Evolutionary conservation across 2,888 invertebrate genomes (phyloP).

Genomic region (Orchesella flavescens): DNA sequence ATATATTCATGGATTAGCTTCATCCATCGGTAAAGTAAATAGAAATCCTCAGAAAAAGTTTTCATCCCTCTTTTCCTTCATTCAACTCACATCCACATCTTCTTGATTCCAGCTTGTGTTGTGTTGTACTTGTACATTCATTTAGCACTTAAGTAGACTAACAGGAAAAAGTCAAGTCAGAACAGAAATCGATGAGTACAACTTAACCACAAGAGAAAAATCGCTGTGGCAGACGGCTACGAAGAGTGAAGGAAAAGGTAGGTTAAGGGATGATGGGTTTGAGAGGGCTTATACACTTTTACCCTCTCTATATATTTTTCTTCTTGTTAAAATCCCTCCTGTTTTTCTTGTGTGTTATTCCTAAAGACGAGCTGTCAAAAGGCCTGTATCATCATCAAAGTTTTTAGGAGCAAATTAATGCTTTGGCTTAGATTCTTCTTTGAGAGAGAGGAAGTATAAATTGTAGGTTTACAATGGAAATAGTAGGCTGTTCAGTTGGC

Average conservation of each 20-base stretch:
- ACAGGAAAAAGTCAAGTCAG: conserved; percentile 40
- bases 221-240: conserved; percentile 41
- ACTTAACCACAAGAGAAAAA: neutral
- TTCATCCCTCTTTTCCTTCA: conserved; percentile 45
- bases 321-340: conserved; percentile 28
- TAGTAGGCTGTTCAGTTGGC: neutral
- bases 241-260: neutral
- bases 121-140: neutral
- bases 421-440: conserved; percentile 15
- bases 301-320: conserved; percentile 8
- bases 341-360: conserved; percentile 44
- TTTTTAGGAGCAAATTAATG: conserved; percentile 52
- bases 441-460: conserved; percentile 54
- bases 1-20: conserved; percentile 56
- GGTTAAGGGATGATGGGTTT: conserved; percentile 36
- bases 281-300: conserved; percentile 34
- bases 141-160: conserved; percentile 35
- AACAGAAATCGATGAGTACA: neutral
- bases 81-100: too few species aligned
- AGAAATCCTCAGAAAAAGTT: too few species aligned
- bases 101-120: conserved; percentile 50
- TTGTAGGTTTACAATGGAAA: conserved; percentile 54
- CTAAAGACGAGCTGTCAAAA: conserved; percentile 64
- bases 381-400: conserved; percentile 41
- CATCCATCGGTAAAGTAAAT: conserved; percentile 58